These are phyloP conservation scores for Ptyas mucosa DNA, from an alignment of 2,113 vertebrate species.

Conservation along the genomic window DNA sequence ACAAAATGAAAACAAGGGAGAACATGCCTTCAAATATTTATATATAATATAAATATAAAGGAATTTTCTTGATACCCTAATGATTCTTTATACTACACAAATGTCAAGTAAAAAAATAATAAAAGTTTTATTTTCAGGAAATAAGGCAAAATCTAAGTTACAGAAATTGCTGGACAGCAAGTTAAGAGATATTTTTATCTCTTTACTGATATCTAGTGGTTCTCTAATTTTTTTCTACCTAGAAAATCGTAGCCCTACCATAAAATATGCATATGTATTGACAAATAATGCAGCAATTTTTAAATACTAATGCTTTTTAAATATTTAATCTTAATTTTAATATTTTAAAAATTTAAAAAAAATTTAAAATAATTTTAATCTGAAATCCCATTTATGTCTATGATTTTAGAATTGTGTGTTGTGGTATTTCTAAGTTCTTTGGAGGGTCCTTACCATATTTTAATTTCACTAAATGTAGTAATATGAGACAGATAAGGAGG, in stretches of 20 bases:
- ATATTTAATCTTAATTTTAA: background rate
- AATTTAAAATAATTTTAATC: conserved; percentile 20
- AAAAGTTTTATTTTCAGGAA: conserved; percentile 10
- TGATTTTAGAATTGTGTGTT: conserved; percentile 2
- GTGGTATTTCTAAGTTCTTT: background rate
- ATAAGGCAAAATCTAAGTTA: background rate
- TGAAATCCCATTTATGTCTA: conserved; percentile 12
- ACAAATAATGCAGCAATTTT: conserved; percentile 28
- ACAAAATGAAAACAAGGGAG: background rate
- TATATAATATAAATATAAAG: background rate
- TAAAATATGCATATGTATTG: conserved; percentile 31
- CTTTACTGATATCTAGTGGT: background rate
- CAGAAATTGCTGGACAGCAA: background rate
- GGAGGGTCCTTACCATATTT: background rate
- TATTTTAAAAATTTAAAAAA: too few species aligned
- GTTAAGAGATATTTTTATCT: background rate
- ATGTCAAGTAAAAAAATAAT: background rate
- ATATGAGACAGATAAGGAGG: background rate
- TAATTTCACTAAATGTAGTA: background rate
- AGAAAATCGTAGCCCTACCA: background rate
- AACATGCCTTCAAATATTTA: conserved; percentile 4
- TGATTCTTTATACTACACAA: background rate
- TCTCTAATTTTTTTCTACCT: background rate
- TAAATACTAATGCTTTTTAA: background rate
- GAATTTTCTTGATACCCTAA: background rate